phyloP scores from a whole-genome alignment of 2,113 vertebrate species.

The Odontesthes bonariensis region DNA sequence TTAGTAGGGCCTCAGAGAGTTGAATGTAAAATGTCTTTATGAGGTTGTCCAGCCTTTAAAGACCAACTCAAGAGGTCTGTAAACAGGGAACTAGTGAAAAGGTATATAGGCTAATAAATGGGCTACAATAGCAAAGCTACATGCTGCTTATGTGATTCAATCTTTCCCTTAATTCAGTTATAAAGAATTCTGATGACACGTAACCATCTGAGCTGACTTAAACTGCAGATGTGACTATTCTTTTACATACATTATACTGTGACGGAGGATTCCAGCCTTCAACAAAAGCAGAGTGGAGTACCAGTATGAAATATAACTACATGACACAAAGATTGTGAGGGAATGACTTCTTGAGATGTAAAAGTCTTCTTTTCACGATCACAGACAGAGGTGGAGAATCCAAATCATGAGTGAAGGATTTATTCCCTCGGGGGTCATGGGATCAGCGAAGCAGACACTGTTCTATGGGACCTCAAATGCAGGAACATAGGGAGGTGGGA shows the following conservation, averaged over 20 bases:
- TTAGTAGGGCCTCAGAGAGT: constrained; percentile 30
- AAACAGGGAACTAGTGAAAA: constrained; percentile 46
- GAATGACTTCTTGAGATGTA: constrained; percentile 15
- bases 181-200: not conserved
- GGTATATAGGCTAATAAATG: constrained; percentile 63
- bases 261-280: not conserved
- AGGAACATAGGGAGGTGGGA: constrained; percentile 68
- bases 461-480: constrained; percentile 68
- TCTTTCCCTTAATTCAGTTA: not conserved
- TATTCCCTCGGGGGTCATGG: constrained; percentile 65
- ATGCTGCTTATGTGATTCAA: not conserved
- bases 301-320: not conserved
- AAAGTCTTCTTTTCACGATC: constrained; percentile 32
- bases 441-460: constrained; percentile 74
- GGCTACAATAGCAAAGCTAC: constrained; percentile 13
- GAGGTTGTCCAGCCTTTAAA: constrained; percentile 50
- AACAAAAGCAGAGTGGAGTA: not conserved
- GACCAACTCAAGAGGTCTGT: constrained; percentile 40
- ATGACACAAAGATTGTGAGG: not conserved
- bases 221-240: not conserved
- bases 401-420: constrained; percentile 60
- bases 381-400: constrained; percentile 41
- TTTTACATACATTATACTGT: not conserved
- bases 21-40: constrained; percentile 47
- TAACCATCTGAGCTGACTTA: not conserved